Percentiles rank a stretch among this genome's conserved stretches.
Evolutionary conservation across 30 jellyfish, hydroid and myxozoan species (phyloP).

Genomic region (Cassiopea xamachana): DNA sequence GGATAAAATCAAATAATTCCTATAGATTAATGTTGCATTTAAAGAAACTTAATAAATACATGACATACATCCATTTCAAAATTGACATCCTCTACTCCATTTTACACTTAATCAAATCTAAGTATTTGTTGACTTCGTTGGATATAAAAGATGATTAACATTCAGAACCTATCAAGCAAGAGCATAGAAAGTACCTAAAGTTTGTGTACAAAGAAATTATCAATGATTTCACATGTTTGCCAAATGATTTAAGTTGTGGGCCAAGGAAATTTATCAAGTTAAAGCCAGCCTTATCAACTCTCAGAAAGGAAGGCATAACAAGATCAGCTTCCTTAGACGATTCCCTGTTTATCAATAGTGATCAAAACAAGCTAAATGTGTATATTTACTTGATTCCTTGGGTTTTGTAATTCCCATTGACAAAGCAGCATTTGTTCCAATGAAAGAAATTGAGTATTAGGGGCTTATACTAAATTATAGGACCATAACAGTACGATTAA

Average conservation of each 20-base stretch:
- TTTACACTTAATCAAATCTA: slow-evolving; percentile 2
- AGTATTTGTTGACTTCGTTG: neutral
- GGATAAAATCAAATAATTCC: slow-evolving; percentile 19
- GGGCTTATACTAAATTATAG: slow-evolving; percentile 16
- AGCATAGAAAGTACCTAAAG: slow-evolving; percentile 30
- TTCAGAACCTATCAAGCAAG: slow-evolving; percentile 11
- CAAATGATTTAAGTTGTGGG: slow-evolving; percentile 31
- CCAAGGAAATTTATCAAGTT: slow-evolving; percentile 29
- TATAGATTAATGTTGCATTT: slow-evolving; percentile 36
- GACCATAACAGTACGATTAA: slow-evolving; percentile 14
- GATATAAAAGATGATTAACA: slow-evolving; percentile 45
- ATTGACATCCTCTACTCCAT: slow-evolving; percentile 18
- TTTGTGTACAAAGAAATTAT: neutral
- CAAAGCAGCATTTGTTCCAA: slow-evolving; percentile 23
- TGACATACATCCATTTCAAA: slow-evolving; percentile 36
- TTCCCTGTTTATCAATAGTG: neutral
- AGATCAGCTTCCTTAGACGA: slow-evolving; percentile 34
- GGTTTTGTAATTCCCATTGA: slow-evolving; percentile 36
- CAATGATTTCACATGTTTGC: slow-evolving; percentile 9
- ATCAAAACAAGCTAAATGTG: neutral
- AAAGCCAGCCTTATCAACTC: slow-evolving; percentile 20
- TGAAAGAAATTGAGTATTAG: slow-evolving; percentile 8
- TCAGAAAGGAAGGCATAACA: neutral
- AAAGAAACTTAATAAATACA: slow-evolving; percentile 4
- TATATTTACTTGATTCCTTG: neutral